Conservation (phyloP, 1,140 invertebrate genomes). For the Cotesia glomerata region DNA sequence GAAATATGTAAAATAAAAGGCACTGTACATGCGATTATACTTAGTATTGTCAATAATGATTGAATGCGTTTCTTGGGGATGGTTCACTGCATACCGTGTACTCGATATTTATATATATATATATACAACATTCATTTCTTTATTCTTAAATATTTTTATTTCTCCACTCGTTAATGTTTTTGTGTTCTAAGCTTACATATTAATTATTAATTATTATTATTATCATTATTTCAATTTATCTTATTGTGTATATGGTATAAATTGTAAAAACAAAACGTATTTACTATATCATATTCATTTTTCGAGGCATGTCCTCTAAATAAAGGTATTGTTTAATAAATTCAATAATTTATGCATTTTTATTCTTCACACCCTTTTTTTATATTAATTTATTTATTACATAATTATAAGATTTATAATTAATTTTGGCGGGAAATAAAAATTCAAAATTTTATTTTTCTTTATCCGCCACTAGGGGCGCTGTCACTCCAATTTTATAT, state of each 20-base stretch:
- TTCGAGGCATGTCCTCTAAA: constrained; percentile 43
- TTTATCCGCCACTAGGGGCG: no score
- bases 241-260: constrained; percentile 54
- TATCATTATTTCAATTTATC: constrained; percentile 5
- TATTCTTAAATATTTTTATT: constrained; percentile 11
- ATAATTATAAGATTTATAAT: no score
- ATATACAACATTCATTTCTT: constrained; percentile 10
- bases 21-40: constrained; percentile 45
- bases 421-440: no score
- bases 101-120: constrained; percentile 33
- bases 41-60: constrained; percentile 36
- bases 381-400: not conserved
- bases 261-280: constrained; percentile 54
- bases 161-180: constrained; percentile 17
- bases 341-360: constrained; percentile 46
- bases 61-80: constrained; percentile 30
- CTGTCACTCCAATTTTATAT: no score
- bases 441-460: no score
- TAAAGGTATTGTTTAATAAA: constrained; percentile 55
- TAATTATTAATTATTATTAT: constrained; percentile 45
- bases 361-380: not conserved
- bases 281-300: constrained; percentile 57
- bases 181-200: constrained; percentile 35
- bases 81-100: constrained; percentile 46
- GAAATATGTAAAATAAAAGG: constrained; percentile 22